Conservation (phyloP, 2,888 invertebrate species). For the Hirtodrosophila trivittata region DNA sequence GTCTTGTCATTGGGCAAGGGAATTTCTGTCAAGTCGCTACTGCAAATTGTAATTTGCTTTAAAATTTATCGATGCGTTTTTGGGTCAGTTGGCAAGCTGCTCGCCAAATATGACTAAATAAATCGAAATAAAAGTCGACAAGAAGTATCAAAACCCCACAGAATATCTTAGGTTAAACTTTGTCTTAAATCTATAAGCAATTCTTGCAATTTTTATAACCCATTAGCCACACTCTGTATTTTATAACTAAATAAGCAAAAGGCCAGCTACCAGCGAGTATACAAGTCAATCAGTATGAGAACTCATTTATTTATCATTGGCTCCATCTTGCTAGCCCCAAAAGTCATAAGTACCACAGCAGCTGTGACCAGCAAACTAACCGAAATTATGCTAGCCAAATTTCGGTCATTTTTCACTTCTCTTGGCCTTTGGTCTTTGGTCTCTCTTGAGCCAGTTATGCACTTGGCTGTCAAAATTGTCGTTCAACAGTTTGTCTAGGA, state of each 20-base stretch:
- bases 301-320: conserved; percentile 15
- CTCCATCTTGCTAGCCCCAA: conserved; percentile 29
- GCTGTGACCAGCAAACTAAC: conserved; percentile 53
- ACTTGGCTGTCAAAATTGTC: conserved; percentile 53
- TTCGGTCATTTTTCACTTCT: conserved; percentile 45
- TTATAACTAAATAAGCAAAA: conserved; percentile 13
- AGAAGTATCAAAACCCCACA: too few species aligned
- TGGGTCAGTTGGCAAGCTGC: conserved; percentile 36
- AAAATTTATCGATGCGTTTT: conserved; percentile 44
- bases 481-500: conserved; percentile 73
- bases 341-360: conserved; percentile 14
- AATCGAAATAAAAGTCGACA: conserved; percentile 8
- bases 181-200: background rate
- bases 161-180: too few species aligned
- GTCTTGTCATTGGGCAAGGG: conserved; percentile 33
- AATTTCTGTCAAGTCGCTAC: conserved; percentile 46
- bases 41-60: conserved; percentile 32
- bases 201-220: conserved; percentile 6
- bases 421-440: conserved; percentile 10
- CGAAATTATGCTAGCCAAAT: conserved; percentile 66
- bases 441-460: too few species aligned
- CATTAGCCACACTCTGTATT: conserved; percentile 9
- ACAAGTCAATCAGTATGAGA: too few species aligned
- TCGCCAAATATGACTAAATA: conserved; percentile 31
- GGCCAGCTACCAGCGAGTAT: background rate